Percentiles rank a stretch among this genome's conserved stretches.
Conservation (phyloP, 2,888 invertebrate genomes). For the Neoitamus cyanurus region DNA sequence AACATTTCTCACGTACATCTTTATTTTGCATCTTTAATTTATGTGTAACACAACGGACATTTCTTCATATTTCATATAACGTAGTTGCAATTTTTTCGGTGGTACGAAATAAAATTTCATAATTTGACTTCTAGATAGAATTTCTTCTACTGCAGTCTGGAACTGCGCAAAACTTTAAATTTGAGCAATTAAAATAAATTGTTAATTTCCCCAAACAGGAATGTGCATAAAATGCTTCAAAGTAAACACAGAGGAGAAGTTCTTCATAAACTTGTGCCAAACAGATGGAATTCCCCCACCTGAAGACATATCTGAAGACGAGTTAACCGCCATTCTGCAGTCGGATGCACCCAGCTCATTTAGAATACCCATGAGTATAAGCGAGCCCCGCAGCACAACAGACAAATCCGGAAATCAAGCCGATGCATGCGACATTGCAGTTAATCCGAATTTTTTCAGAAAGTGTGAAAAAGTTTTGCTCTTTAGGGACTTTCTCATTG, state of each 20-base stretch:
- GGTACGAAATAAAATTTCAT: too few relatives aligned
- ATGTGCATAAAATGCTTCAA: conserved; percentile 82
- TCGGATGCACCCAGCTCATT: conserved; percentile 78
- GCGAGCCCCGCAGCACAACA: conserved; percentile 79
- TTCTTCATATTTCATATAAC: too few relatives aligned
- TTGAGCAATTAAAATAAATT: background rate
- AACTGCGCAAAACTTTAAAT: too few relatives aligned
- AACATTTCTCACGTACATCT: too few relatives aligned
- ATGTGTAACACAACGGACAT: too few relatives aligned
- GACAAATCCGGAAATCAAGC: conserved; percentile 82
- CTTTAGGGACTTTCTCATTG: conserved; percentile 83
- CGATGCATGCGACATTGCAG: conserved; percentile 84
- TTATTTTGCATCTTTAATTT: too few relatives aligned
- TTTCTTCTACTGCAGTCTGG: too few relatives aligned
- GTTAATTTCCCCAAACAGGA: conserved; percentile 64
- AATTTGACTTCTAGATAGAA: too few relatives aligned
- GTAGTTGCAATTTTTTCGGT: too few relatives aligned
- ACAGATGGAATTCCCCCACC: conserved; percentile 81
- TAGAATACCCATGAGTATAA: conserved; percentile 91
- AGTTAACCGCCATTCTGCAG: conserved; percentile 74
- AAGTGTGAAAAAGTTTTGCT: conserved; percentile 78
- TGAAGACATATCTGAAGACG: conserved; percentile 76
- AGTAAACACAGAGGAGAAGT: conserved; percentile 74
- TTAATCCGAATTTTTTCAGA: conserved; percentile 80
- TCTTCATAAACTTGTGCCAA: conserved; percentile 88